phyloP scores from a whole-genome alignment of 2,888 invertebrate species.

The Lottia gigantea region DNA sequence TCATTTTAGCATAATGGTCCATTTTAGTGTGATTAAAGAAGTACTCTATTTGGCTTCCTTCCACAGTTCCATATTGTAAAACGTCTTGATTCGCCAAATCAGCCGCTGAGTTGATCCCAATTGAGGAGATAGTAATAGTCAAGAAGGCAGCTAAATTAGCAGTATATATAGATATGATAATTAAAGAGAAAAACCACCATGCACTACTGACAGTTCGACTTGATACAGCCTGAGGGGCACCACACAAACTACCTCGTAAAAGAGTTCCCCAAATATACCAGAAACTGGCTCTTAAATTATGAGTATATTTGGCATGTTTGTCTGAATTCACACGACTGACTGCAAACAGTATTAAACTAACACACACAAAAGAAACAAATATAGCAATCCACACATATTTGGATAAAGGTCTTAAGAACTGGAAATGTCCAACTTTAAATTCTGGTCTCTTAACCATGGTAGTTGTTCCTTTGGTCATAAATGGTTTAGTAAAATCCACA shows the following conservation, averaged over 20 bases:
- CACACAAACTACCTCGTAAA: slow-evolving; percentile 53
- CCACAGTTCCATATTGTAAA: slow-evolving; percentile 61
- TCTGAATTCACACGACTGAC: slow-evolving; percentile 58
- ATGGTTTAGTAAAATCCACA: slow-evolving; percentile 97
- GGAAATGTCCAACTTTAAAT: slow-evolving; percentile 89
- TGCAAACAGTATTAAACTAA: slow-evolving; percentile 53
- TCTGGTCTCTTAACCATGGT: slow-evolving; percentile 92
- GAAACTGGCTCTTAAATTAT: slow-evolving; percentile 57
- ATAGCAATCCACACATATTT: slow-evolving; percentile 78
- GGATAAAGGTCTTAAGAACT: slow-evolving; percentile 94
- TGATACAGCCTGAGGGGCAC: slow-evolving; percentile 50
- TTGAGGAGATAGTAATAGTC: slow-evolving; percentile 49
- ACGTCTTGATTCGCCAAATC: slow-evolving; percentile 51
- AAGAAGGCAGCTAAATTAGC: slow-evolving; percentile 62
- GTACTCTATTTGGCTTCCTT: slow-evolving; percentile 55
- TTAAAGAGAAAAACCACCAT: slow-evolving; percentile 62
- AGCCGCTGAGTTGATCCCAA: slow-evolving; percentile 47
- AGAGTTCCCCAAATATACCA: slow-evolving; percentile 64
- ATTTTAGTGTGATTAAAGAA: slow-evolving; percentile 60
- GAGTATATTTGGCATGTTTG: slow-evolving; percentile 32
- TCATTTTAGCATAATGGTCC: slow-evolving; percentile 54
- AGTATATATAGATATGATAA: slow-evolving; percentile 60
- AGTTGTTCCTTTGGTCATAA: slow-evolving; percentile 94
- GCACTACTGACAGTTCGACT: slow-evolving; percentile 56
- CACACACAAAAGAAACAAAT: slow-evolving; percentile 53